Percentiles rank a stretch among this genome's conserved stretches.
phyloP scores from a whole-genome alignment of 1,140 invertebrate genomes.

The Magallana angulata region DNA sequence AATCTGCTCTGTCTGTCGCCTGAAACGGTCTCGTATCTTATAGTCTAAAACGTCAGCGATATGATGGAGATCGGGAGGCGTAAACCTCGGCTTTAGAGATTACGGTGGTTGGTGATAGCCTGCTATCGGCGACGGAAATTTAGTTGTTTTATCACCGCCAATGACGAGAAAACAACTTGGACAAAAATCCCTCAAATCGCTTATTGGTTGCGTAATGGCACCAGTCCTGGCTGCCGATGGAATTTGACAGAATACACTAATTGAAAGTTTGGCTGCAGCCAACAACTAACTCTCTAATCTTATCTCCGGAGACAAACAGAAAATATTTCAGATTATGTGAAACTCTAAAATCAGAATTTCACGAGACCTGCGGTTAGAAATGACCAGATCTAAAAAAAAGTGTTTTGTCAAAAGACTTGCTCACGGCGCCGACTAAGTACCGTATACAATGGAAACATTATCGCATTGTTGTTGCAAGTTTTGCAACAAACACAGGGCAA shows the following conservation, averaged over 20 bases:
- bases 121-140: constrained; percentile 22
- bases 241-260: constrained; percentile 35
- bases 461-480: constrained; percentile 8
- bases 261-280: constrained; percentile 24
- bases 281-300: constrained; percentile 19
- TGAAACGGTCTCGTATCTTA: neutral
- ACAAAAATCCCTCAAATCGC: constrained; percentile 14
- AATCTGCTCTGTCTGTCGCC: neutral
- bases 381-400: neutral
- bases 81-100: constrained; percentile 4
- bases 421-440: neutral
- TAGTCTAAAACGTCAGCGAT: constrained; percentile 9
- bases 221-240: neutral
- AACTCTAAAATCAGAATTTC: constrained; percentile 9
- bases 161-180: constrained; percentile 1
- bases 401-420: constrained; percentile 26
- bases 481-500: neutral
- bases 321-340: constrained; percentile 36
- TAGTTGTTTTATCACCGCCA: constrained; percentile 1
- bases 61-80: constrained; percentile 3
- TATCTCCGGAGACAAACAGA: neutral
- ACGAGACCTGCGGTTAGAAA: constrained; percentile 7
- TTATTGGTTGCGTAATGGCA: constrained; percentile 23
- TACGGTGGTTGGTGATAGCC: neutral
- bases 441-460: constrained; percentile 13